Evolutionary conservation across 2,888 invertebrate genomes (phyloP), one percentile per base, ranked within the genome.

Genomic region (Pyrocoelia pectoralis): DNA sequence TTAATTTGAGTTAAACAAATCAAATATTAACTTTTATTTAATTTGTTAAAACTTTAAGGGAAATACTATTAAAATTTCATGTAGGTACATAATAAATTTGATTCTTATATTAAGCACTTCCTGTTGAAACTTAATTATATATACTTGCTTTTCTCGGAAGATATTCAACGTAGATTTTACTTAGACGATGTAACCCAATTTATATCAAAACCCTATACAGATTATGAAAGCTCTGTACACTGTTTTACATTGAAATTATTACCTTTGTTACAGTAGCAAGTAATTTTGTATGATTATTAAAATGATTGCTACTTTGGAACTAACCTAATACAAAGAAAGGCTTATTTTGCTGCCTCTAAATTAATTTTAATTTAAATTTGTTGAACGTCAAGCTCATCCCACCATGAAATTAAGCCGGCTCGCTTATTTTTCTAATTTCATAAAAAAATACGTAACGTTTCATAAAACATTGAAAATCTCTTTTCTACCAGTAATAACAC

Each of bases 71-170:
- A 43, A 13, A 13, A 43, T 15, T 43, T 43, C 15, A 24, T 24
- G 24, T 24, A 43, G 10, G 12, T 38, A 38, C n/a, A n/a, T n/a
- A n/a, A 4, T 43, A 12, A 43, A 43, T 43, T 43, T 15, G 13
- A 13, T 43, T 43, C 41, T 43, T 43, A 13, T 43, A 14, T 43
- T 43, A 43, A 43, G 41, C 41, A 43, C 41, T 13, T 43, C 41
- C 41, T 43, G 41, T 13, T 43, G 41, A 43, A 43, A 15, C 41
- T 43, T 43, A 13, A 43, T 43, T 43, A 43, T 43, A 43, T 43
- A 43, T 43, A 43, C 41, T 43, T 43, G 41, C 41, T 15, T 43
- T 43, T 43, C 41, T 43, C 41, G 1, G 41, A 43, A 10, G 41
- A 43, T 43, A 43, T 43, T 43, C 12, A 43, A 13, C 8, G 41